Conservation (phyloP, 2,888 invertebrate genomes). For the Nemotelus nigrinus region DNA sequence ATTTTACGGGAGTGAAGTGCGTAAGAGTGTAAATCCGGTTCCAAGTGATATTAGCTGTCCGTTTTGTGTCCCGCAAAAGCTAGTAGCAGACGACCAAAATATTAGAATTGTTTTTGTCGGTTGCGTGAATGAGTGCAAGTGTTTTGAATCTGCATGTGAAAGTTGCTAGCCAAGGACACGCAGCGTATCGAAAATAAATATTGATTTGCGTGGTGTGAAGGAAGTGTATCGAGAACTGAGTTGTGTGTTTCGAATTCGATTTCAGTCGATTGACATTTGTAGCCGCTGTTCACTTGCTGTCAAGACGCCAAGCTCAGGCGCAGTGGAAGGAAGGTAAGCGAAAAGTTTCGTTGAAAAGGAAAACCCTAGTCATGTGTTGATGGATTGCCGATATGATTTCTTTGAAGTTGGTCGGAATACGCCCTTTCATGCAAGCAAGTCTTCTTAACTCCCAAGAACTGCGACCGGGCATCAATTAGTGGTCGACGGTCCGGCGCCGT, state of each 20-base stretch:
- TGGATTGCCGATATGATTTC: no score
- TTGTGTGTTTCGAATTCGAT: not conserved
- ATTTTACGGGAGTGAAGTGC: constrained; percentile 14
- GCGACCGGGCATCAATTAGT: no score
- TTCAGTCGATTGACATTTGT: not conserved
- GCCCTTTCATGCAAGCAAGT: no score
- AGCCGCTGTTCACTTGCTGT: not conserved
- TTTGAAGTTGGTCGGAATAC: no score
- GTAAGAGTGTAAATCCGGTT: not conserved
- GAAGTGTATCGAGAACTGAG: not conserved
- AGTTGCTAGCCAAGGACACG: no score
- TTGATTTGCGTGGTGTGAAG: not conserved
- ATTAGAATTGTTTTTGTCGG: no score
- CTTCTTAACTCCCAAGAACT: no score
- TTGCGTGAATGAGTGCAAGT: not conserved
- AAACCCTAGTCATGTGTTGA: no score
- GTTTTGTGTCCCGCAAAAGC: not conserved
- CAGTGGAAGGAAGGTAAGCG: not conserved
- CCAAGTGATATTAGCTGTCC: not conserved
- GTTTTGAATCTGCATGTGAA: not conserved
- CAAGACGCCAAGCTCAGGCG: not conserved
- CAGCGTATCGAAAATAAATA: no score
- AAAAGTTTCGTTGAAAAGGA: not conserved
- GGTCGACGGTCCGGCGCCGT: no score
- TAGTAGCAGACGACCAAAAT: no score